These are phyloP conservation scores for Pseudomyrmex sp. DNA, from an alignment of 1,140 invertebrate species.

Conservation along the genomic window DNA sequence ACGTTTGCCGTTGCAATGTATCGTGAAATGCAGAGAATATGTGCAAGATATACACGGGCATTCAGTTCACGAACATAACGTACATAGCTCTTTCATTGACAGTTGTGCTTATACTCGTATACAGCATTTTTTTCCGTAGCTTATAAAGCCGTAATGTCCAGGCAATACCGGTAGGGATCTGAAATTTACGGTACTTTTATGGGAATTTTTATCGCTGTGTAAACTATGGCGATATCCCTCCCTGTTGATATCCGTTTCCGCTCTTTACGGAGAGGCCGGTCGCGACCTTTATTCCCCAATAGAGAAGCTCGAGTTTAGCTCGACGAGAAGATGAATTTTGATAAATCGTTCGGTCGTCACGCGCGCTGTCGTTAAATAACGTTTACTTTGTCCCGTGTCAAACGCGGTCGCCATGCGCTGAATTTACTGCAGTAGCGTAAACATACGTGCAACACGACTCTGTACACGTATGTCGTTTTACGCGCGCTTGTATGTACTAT, in stretches of 20 bases:
- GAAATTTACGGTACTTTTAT: constrained; percentile 80
- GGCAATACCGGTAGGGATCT: constrained; percentile 57
- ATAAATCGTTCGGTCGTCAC: constrained; percentile 73
- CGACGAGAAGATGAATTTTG: constrained; percentile 76
- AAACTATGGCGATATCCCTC: constrained; percentile 77
- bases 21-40: neutral
- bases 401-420: constrained; percentile 10
- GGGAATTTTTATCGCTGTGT: constrained; percentile 80
- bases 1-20: neutral
- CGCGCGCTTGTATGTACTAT: constrained; percentile 33
- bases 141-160: constrained; percentile 76
- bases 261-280: constrained; percentile 60
- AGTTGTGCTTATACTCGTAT: constrained; percentile 10
- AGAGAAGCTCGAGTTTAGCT: constrained; percentile 62
- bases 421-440: constrained; percentile 55
- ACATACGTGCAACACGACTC: constrained; percentile 30
- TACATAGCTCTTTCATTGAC: neutral
- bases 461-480: constrained; percentile 32
- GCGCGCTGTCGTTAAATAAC: constrained; percentile 66
- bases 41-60: neutral
- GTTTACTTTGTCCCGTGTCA: constrained; percentile 58
- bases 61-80: constrained; percentile 25
- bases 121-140: constrained; percentile 46
- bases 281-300: constrained; percentile 67
- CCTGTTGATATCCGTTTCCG: constrained; percentile 74